A percentile compares a stretch with the other conserved stretches of the same genome.
Conservation (phyloP, 2,113 vertebrate genomes). For the Lucifuga dentata region DNA sequence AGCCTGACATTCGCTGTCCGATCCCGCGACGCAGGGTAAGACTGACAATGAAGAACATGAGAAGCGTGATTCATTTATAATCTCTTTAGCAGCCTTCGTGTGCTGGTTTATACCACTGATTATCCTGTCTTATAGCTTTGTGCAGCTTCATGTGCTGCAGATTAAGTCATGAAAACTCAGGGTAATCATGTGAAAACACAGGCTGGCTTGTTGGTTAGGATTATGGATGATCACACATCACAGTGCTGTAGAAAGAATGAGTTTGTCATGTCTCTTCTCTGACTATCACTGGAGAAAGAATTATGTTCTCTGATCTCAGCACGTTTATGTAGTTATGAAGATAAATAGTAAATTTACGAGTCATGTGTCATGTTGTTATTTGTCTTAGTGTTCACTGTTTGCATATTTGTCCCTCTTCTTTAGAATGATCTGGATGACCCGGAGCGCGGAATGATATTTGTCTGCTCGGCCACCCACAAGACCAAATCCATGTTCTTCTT, state of each 20-base stretch:
- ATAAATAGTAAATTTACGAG: too few relatives aligned
- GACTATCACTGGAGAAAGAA: conserved; percentile 25
- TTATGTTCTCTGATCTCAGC: conserved; percentile 43
- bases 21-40: conserved; percentile 97
- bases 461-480: conserved; percentile 98
- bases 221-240: too few relatives aligned
- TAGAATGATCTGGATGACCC: conserved; percentile 98
- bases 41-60: too few relatives aligned
- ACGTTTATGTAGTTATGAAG: not conserved
- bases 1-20: conserved; percentile 97
- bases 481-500: conserved; percentile 99
- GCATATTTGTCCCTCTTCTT: not conserved
- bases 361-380: too few relatives aligned
- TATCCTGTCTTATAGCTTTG: too few relatives aligned
- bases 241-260: conserved; percentile 41
- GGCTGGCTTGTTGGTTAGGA: too few relatives aligned
- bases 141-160: too few relatives aligned
- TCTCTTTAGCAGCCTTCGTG: not conserved
- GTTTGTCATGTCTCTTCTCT: conserved; percentile 61
- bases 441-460: conserved; percentile 98
- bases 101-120: too few relatives aligned
- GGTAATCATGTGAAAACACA: too few relatives aligned
- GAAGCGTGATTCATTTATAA: too few relatives aligned
- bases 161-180: too few relatives aligned
- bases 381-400: too few relatives aligned